A percentile compares a stretch with the other conserved stretches of the same genome.
Evolutionary conservation across 2,888 invertebrate species (phyloP).

Genomic region (Ennomos quercinarius): DNA sequence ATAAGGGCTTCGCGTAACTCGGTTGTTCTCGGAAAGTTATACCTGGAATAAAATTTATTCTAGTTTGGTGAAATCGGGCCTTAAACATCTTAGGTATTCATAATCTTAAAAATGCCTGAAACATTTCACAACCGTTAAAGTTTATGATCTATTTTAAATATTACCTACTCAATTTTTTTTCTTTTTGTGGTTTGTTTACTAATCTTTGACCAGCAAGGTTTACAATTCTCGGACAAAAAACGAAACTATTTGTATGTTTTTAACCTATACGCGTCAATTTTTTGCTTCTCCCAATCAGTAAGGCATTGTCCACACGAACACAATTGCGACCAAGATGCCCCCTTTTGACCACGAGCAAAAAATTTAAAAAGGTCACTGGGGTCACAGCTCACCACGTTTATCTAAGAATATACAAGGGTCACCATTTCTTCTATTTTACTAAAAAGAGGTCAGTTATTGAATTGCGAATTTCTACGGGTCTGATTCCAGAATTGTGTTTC

Average conservation of each 20-base stretch:
- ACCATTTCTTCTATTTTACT: slow-evolving; percentile 51
- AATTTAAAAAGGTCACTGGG: slow-evolving; percentile 55
- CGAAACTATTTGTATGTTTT: slow-evolving; percentile 14
- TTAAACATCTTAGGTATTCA: no score
- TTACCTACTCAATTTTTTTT: no score
- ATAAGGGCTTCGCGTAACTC: no score
- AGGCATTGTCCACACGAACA: slow-evolving; percentile 67
- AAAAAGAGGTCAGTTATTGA: slow-evolving; percentile 68
- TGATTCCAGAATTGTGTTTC: slow-evolving; percentile 56
- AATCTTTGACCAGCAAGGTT: background rate
- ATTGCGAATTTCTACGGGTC: slow-evolving; percentile 51
- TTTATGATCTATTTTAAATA: no score
- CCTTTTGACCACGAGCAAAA: slow-evolving; percentile 69
- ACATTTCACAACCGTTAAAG: no score
- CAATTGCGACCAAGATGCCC: slow-evolving; percentile 63
- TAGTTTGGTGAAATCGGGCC: no score
- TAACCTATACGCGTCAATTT: slow-evolving; percentile 38
- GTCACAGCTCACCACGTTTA: slow-evolving; percentile 65
- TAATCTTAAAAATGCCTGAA: no score
- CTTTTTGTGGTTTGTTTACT: slow-evolving; percentile 13
- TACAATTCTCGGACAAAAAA: slow-evolving; percentile 18
- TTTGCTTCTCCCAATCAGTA: slow-evolving; percentile 70
- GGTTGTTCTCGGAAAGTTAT: no score
- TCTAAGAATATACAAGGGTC: slow-evolving; percentile 47
- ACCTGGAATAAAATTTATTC: no score